Base-by-base conservation (phyloP, 2,113 vertebrate species). In the Takifugu flavidus region DNA sequence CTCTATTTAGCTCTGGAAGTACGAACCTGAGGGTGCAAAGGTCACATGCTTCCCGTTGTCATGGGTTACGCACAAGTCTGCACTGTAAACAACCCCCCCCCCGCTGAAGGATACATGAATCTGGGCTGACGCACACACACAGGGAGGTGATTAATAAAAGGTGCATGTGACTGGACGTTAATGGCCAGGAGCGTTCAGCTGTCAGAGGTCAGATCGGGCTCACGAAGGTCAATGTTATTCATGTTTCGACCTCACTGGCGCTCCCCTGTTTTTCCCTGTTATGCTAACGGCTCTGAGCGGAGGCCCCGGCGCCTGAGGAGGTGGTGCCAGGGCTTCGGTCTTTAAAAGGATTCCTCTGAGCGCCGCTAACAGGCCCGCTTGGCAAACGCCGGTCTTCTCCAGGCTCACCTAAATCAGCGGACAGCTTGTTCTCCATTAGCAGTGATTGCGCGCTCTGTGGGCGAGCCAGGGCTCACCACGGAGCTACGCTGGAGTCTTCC, bases 371-470 rank as follows among this genome's bases (percentile, higher is more conserved):
- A 59, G 55, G n/a, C 69, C 44, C n/a, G 56, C 67, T 72, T 80
- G 82, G 66, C 81, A 59, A 61, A 65, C 67, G 20, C 20, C 20
- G 51, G 5, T 39, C 67, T 67, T 77, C 56, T 12, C 49, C 62
- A 29, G 29, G 7, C 65, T 74, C 67, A 70, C 68, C 79, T 62
- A 77, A 75, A 82, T 80, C 59, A 77, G 63, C 44, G 26, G 42
- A 62, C 29, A 53, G 67, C 62, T 68, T 67, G 77, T 68, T 61
- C 55, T 56, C 65, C 54, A 78, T 84, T 73, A 81, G 64, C 42
- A 15, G 49, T 79, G 72, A 80, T 72, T 73, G 46, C 59, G 11
- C 69, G 65, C 74, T 73, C 70, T 66, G 77, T 57, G 58, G 71
- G 59, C 13, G 42, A 71, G 70, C 78, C 80, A 78, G 65, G 59